Evolutionary conservation across 2,113 vertebrate genomes (phyloP).

Genomic region (Atherinomorus stipes): DNA sequence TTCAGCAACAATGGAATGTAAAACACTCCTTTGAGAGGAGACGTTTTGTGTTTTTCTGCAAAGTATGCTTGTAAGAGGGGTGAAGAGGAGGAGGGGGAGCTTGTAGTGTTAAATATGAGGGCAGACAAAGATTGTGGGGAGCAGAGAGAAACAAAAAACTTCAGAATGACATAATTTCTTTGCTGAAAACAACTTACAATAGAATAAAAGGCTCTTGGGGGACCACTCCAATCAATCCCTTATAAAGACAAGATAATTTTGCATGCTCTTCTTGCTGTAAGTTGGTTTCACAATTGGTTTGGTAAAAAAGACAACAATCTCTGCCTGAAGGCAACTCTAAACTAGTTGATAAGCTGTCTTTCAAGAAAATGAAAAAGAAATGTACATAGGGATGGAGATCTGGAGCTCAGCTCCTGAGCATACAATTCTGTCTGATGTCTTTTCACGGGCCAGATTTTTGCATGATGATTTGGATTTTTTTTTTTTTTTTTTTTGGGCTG

Average conservation of each 20-base stretch:
- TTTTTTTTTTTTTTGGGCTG: neutral
- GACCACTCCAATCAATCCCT: neutral
- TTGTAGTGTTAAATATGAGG: constrained; percentile 16
- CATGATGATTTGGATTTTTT: constrained; percentile 5
- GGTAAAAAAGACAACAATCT: neutral
- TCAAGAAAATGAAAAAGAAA: constrained; percentile 1
- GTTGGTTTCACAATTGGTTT: neutral
- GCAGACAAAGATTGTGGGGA: constrained; percentile 23
- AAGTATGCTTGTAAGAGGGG: constrained; percentile 47
- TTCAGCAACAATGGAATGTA: constrained; percentile 51
- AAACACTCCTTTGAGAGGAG: constrained; percentile 56
- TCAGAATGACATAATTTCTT: constrained; percentile 9
- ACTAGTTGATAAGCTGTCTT: neutral
- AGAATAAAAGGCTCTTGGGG: constrained; percentile 6
- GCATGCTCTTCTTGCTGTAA: neutral
- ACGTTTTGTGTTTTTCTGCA: constrained; percentile 65
- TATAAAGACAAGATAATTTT: neutral
- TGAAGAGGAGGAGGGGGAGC: constrained; percentile 8
- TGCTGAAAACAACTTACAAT: constrained; percentile 15
- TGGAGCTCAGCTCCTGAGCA: neutral
- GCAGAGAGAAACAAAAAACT: constrained; percentile 11
- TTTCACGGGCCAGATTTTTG: neutral
- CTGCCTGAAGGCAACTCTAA: neutral
- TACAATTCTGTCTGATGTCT: constrained; percentile 1
- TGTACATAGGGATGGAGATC: neutral